Evolutionary conservation across 2,888 invertebrate species (phyloP).

Genomic region (Spilarctia lutea): DNA sequence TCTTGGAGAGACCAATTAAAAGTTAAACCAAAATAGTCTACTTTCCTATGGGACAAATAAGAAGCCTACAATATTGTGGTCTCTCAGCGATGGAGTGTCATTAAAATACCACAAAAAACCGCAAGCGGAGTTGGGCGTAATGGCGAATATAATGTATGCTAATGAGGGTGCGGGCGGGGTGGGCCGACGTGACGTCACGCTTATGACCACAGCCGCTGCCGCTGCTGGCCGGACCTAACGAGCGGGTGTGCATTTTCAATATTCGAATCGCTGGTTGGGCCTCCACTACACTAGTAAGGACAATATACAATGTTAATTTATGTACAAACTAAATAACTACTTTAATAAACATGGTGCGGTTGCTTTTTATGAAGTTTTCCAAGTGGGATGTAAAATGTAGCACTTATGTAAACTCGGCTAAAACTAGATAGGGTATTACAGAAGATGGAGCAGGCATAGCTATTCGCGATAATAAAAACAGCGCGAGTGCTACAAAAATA

Average conservation of each 20-base stretch:
- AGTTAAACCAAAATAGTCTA: constrained; percentile 38
- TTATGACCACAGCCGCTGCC: constrained; percentile 78
- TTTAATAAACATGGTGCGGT: neutral
- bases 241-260: constrained; percentile 82
- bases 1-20: constrained; percentile 35
- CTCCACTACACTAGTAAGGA: constrained; percentile 51
- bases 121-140: constrained; percentile 77
- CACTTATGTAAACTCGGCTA: constrained; percentile 35
- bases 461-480: constrained; percentile 75
- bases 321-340: neutral
- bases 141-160: constrained; percentile 85
- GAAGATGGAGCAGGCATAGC: constrained; percentile 62
- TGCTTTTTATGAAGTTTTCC: constrained; percentile 16
- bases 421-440: constrained; percentile 55
- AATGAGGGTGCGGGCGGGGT: constrained; percentile 79
- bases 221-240: constrained; percentile 73
- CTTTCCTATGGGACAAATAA: constrained; percentile 54
- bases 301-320: constrained; percentile 34
- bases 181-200: constrained; percentile 82
- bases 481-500: constrained; percentile 76
- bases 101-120: constrained; percentile 78
- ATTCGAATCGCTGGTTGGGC: constrained; percentile 60
- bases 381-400: constrained; percentile 27
- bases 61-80: constrained; percentile 56
- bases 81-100: constrained; percentile 64